A percentile compares a stretch with the other conserved stretches of the same genome.
phyloP scores from a whole-genome alignment of 2,113 vertebrate species.

The Prietella phreatophila region DNA sequence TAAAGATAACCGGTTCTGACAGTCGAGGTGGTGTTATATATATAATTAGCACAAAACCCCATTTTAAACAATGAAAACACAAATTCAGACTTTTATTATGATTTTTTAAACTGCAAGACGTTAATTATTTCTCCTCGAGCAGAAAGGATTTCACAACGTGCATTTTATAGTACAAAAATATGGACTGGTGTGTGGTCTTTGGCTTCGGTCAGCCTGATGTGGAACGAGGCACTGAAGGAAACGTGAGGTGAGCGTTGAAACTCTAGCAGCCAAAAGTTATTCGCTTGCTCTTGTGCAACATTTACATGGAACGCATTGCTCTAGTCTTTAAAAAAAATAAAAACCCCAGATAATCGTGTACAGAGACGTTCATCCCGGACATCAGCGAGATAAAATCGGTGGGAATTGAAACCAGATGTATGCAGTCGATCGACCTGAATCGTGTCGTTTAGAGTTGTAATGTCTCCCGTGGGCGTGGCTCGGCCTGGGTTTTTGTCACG shows the following conservation, averaged over 20 bases:
- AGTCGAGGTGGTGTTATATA: background rate
- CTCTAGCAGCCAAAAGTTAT: too few species aligned
- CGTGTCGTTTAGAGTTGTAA: background rate
- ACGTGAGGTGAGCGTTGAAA: background rate
- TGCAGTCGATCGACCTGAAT: background rate
- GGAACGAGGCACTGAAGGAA: constrained; percentile 16
- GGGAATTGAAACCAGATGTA: background rate
- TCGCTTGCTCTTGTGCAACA: background rate
- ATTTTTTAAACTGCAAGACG: too few species aligned
- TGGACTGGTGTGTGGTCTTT: constrained; percentile 1
- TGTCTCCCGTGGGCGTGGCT: background rate
- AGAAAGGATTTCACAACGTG: background rate
- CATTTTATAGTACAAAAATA: background rate
- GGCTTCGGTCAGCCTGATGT: background rate
- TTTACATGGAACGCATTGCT: background rate
- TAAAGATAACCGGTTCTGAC: background rate
- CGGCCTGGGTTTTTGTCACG: background rate
- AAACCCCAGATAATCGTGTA: background rate
- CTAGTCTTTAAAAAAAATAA: background rate
- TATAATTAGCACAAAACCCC: background rate
- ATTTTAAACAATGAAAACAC: background rate
- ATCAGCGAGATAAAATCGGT: too few species aligned
- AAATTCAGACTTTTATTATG: too few species aligned
- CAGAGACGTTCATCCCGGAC: too few species aligned
- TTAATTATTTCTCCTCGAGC: background rate